These are phyloP conservation scores for Pristionchus japonicus DNA, from an alignment of 2,888 invertebrate genomes.

Conservation along the genomic window DNA sequence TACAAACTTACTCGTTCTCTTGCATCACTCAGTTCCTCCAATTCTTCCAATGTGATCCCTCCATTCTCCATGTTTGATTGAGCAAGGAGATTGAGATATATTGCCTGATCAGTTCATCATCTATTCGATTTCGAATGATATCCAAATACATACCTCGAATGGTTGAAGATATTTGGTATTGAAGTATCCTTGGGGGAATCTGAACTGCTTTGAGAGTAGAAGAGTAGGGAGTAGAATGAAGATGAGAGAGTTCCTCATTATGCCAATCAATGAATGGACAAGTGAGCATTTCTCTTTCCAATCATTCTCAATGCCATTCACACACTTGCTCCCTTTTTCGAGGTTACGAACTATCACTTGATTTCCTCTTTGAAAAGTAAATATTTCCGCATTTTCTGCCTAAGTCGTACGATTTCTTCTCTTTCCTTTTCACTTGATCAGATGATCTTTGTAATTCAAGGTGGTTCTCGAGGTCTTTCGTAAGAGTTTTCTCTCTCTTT, in stretches of 20 bases:
- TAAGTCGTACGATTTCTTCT: neutral
- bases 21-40: conserved; percentile 24
- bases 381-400: neutral
- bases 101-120: neutral
- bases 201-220: neutral
- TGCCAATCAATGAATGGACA: conserved; percentile 2
- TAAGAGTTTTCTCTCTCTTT: neutral
- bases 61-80: conserved; percentile 44
- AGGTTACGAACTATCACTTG: conserved; percentile 1
- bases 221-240: neutral
- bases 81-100: conserved; percentile 41
- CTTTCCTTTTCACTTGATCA: neutral
- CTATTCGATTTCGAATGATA: neutral
- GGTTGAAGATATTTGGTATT: conserved; percentile 25
- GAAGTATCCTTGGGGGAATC: conserved; percentile 45
- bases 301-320: neutral
- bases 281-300: neutral
- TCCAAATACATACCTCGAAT: conserved; percentile 1
- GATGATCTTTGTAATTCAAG: conserved; percentile 22
- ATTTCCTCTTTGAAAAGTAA: neutral
- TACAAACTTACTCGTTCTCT: conserved; percentile 42
- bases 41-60: conserved; percentile 37
- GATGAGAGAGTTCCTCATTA: conserved; percentile 12
- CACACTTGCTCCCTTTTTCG: neutral
- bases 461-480: conserved; percentile 25